Conservation (phyloP, 2,888 invertebrate species). For the Lochmaea capreae region DNA sequence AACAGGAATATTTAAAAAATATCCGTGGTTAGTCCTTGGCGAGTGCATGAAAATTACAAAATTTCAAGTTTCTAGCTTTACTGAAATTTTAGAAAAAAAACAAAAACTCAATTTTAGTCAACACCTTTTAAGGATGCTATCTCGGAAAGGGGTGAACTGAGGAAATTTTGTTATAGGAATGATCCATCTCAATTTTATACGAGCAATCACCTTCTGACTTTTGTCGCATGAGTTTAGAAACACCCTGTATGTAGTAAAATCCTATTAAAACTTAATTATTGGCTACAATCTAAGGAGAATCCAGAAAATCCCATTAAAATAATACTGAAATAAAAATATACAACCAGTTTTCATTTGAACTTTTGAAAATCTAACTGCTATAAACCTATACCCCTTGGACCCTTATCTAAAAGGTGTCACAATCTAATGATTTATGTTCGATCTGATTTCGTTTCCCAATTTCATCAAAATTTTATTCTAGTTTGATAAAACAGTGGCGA, state of each 20-base stretch:
- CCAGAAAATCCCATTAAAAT: background rate
- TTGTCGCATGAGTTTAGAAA: no score
- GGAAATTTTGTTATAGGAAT: no score
- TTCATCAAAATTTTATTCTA: constrained; percentile 46
- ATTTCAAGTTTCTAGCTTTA: no score
- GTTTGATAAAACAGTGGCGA: constrained; percentile 50
- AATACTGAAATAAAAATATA: background rate
- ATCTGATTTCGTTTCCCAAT: constrained; percentile 42
- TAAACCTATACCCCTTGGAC: constrained; percentile 4
- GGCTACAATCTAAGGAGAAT: background rate
- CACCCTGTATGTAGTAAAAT: background rate
- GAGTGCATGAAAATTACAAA: no score
- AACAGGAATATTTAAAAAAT: no score
- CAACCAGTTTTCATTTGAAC: constrained; percentile 4
- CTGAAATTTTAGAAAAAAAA: no score
- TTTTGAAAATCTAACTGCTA: constrained; percentile 9
- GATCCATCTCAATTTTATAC: no score
- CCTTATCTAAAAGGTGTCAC: constrained; percentile 27
- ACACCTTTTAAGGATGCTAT: no score
- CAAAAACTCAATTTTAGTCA: no score
- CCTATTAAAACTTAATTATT: background rate
- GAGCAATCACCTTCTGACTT: no score
- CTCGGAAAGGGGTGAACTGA: no score
- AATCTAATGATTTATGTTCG: constrained; percentile 35
- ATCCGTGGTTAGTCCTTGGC: no score